Evolutionary conservation across 2,888 invertebrate species (phyloP), one percentile per base, ranked within the genome.

Genomic region (Mythimna impura): DNA sequence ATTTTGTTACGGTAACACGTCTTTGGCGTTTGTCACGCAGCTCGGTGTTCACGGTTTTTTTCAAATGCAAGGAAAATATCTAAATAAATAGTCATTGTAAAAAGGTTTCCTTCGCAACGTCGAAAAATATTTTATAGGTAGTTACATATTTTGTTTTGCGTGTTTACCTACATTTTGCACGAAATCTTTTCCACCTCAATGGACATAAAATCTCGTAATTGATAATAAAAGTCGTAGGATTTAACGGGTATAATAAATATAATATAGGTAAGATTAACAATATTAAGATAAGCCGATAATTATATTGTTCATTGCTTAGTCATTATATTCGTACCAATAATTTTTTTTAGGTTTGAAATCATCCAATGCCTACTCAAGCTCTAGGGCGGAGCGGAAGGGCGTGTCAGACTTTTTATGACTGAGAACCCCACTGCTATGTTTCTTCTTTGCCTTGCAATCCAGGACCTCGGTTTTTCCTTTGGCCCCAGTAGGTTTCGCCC

Each of bases 1-100:
- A 76, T 72, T 65, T 73, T 63, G 61, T 73, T 71, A 64, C 58
- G 40, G 54, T 52, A 62, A 73, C 65, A 73, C 43, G 71, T 66
- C 14, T 63, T 58, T 63, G 25, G 72, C 65, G 64, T 58, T 40
- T 65, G 50, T 58, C n/a, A 70, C 25, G 6, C 14, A 60, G n/a
- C n/a, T 65, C 14, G 10, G 20, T 52, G 12, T 47, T 57, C 36
- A 54, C 14, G 2, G 8, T 1, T 58, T 67, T 76, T 63, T 63
- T 17, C 1, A 20, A 62, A 63, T 25, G n/a, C 12, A 67, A 36
- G 14, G 2, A 64, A 64, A 64, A 57, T 64, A 20, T 25, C 9
- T 14, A 43, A 55, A 55, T 40, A 8, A 34, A 52, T 76, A 66
- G 58, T 54, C 34, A 58, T 34, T n/a, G 40, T 50, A 9, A 30